Evolutionary conservation across 2,888 invertebrate genomes (phyloP), one percentile per base, ranked within the genome.

Genomic region (Athripsodes cinereus): DNA sequence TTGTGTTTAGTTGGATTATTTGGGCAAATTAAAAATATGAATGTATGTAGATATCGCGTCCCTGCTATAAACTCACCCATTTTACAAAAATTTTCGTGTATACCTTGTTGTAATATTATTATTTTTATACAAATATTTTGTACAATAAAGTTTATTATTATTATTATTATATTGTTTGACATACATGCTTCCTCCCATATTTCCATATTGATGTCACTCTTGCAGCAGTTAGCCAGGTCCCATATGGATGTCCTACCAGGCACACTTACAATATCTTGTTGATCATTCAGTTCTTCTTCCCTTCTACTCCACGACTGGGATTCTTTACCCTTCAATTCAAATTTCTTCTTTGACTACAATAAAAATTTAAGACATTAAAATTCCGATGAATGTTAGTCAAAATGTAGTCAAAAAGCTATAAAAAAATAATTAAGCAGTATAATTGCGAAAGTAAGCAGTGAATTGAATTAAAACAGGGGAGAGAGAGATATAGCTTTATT

Each of bases 391-490:
- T 49, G 67, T 66, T 40, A 72, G 49, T 6, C 20, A 8, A 26
- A 16, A n/a, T n/a, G n/a, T n/a, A n/a, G n/a, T n/a, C n/a, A n/a
- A n/a, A 2, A 44, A 31, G 40, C 6, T 31, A 31, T 31, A 11
- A 6, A 31, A 8, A 31, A 31, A 31, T 31, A 11, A 31, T 11
- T 31, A 53, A 53, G 1, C 20, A 53, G n/a, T 19, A 64, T 48
- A 74, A 31, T 6, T 31, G 11, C 31, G 6, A 8, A 73, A 73
- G 6, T 11, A 46, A 18, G 46, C n/a, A 48, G 71, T 68, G 1
- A 72, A 61, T 21, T 69, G 69, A 3, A 67, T 58, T 46, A 69
- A 68, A 1, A 59, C 58, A 51, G 64, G n/a, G 46, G 18, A n/a
- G 46, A 16, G n/a, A n/a, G n/a, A n/a, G n/a, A n/a, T n/a, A n/a